Evolutionary conservation across 2,113 vertebrate genomes (phyloP), one percentile per base, ranked within the genome.

Genomic region (Theristicus caerulescens): DNA sequence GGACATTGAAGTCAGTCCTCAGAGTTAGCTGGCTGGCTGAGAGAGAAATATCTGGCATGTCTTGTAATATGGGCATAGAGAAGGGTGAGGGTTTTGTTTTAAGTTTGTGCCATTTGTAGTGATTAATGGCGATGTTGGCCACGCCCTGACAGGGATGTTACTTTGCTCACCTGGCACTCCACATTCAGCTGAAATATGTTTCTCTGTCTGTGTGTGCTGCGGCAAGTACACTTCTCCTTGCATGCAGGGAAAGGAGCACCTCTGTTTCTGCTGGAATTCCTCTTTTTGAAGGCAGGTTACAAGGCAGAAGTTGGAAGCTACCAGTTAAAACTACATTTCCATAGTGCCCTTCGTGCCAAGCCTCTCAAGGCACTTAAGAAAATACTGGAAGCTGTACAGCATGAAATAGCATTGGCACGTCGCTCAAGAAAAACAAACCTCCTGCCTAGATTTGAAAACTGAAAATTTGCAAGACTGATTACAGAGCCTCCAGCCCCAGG

Each of bases 341-440:
- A 70, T 55, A 46, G 46, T 85, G 88, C 81, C 88, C 81, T 94
- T 86, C 32, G 12, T 95, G 96, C 95, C 96, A 95, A 93, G 77
- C 77, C 86, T 96, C 94, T 96, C 61, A 74, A 94, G 65, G 81
- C 92, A 89, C 96, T 95, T 94, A 85, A 83, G 88, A 73, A 97
- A 96, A 92, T 69, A 91, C 86, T 97, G 96, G 91, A 95, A 95
- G 80, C 86, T 89, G 73, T 76, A 85, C 97, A 94, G 91, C 81
- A 72, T n/a, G 19, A 79, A 95, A 80, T 51, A 94, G 66, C 78
- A 49, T 71, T 95, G 95, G 93, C 93, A 89, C 13, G 0, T 62
- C 10, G 16, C 81, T 94, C 81, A 57, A 72, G 94, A 84, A 86
- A 95, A 95, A 96, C 88, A 96, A 94, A 93, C 54, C 70, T 77